Base-by-base conservation (phyloP, 2,113 vertebrate genomes). In the Triplophysa tibetana region DNA sequence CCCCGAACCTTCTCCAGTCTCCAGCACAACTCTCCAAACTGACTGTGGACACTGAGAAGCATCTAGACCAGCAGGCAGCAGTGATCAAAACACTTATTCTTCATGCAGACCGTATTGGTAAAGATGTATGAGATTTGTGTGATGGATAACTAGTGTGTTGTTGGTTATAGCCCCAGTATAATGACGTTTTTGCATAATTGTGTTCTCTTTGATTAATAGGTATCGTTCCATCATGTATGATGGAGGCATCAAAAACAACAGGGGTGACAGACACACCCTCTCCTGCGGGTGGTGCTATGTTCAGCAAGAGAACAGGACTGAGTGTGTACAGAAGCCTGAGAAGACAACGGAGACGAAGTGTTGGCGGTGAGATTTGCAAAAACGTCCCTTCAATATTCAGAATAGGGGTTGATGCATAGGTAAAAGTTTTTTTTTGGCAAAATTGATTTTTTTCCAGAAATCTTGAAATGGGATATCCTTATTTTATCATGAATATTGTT, bases 1-100 rank as follows among this genome's bases (percentile, higher is more conserved):
- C 89, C 7, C 91, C 91, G 16, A 92, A 89, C 70, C 82, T 92
- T 43, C 88, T 92, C 64, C 82, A 85, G 6, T 83, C 67, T 60
- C 75, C 29, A 12, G 68, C 75, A 2, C 60, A 56, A 54, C 68
- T 76, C 11, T 72, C 74, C 69, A 85, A 80, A 54, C 81, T 87
- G 74, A 87, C 78, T 0, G n/a, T 77, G 19, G 77, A 82, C 17
- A 85, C 85, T 0, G 89, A 90, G 81, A 84, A 80, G 38, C 79
- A 65, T 70, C 84, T 92, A 48, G 88, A 87, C 21, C 83, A 85
- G 19, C 90, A 89, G 58, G 82, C 88, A 0, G 79, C 77, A 0
- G 89, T 83, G 12, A 66, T 90, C 58, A 84, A 79, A n/a, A 70
- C 62, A 0, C 81, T 91, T n/a, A 91, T 92, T 72, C 23, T 66